Percentiles rank a stretch among this genome's conserved stretches.
phyloP scores from a whole-genome alignment of 2,113 vertebrate species.

The Eptatretus burgeri region DNA sequence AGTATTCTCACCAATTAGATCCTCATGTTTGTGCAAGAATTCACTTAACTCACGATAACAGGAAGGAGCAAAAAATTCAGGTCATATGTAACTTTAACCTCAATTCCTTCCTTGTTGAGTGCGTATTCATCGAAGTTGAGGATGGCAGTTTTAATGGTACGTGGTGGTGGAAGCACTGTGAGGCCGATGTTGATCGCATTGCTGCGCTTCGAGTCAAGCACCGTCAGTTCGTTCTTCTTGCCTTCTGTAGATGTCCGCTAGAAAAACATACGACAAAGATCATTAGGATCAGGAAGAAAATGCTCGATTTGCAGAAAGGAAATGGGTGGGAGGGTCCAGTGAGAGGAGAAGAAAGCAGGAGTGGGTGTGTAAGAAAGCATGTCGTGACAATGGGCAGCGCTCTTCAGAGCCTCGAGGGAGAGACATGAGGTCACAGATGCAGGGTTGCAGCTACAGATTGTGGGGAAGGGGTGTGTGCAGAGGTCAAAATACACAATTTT shows the following conservation, averaged over 20 bases:
- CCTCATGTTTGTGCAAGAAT: background rate
- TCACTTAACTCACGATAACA: background rate
- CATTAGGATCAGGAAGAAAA: no score
- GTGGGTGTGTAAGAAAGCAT: no score
- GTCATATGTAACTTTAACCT: constrained; percentile 25
- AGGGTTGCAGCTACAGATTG: no score
- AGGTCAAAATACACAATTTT: no score
- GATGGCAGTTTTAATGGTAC: constrained; percentile 90
- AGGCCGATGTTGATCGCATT: constrained; percentile 89
- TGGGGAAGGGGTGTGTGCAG: no score
- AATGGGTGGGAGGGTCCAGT: no score
- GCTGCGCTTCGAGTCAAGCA: constrained; percentile 79
- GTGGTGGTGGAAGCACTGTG: constrained; percentile 74
- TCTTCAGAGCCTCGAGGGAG: no score
- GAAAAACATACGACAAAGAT: background rate
- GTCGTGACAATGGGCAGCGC: no score
- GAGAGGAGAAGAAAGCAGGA: no score
- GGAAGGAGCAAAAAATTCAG: background rate
- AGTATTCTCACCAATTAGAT: no score
- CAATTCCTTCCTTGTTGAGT: constrained; percentile 93
- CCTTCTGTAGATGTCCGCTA: constrained; percentile 83
- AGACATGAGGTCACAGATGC: no score
- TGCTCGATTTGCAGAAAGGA: no score
- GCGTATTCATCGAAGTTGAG: constrained; percentile 96
- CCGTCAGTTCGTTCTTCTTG: constrained; percentile 78